Base-by-base conservation (phyloP, 1,140 invertebrate genomes). In the Episyrphus balteatus region DNA sequence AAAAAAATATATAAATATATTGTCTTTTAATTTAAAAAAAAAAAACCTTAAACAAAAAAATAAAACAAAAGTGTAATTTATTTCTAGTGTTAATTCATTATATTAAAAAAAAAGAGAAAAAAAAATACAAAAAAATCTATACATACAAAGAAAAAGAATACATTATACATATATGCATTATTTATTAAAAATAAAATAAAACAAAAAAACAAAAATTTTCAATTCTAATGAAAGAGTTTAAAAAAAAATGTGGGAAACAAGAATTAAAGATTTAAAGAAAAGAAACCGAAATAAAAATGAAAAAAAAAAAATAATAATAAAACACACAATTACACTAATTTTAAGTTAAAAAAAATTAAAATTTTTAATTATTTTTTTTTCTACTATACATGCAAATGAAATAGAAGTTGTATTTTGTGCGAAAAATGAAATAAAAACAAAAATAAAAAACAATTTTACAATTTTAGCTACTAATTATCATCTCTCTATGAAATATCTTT, bases 331-430 rank as follows among this genome's bases (percentile, higher is more conserved):
- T 26, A 12, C 41, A 33, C 14, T 32, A 33, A 15, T 15, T 32
- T 43, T 14, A 17, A 41, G 19, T 9, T 44, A 32, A 40, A 46
- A 46, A 17, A 46, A 38, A 7, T 31, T 32, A 47, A 47, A 15
- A 40, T 26, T 26, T 26, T 26, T 26, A 26, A 26, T 26, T 3
- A 26, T 26, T 26, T 26, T 26, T n/a, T n/a, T 26, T 26, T 26
- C 21, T 26, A 26, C 21, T 26, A 26, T 26, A 26, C 21, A 26
- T 26, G 21, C 21, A 26, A 26, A 5, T 26, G 21, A 26, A 26
- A 26, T 26, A 26, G 7, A 44, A 42, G 26, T n/a, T 37, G 15
- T 38, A 48, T 48, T 49, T 51, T 51, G 32, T 53, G 42, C 43
- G 41, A 19, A 43, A 46, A 44, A 42, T 21, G 31, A 37, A 31